Percentiles rank a stretch among this genome's conserved stretches.
These are phyloP conservation scores for Venturia canescens DNA, from an alignment of 1,140 invertebrate genomes.

Conservation along the genomic window DNA sequence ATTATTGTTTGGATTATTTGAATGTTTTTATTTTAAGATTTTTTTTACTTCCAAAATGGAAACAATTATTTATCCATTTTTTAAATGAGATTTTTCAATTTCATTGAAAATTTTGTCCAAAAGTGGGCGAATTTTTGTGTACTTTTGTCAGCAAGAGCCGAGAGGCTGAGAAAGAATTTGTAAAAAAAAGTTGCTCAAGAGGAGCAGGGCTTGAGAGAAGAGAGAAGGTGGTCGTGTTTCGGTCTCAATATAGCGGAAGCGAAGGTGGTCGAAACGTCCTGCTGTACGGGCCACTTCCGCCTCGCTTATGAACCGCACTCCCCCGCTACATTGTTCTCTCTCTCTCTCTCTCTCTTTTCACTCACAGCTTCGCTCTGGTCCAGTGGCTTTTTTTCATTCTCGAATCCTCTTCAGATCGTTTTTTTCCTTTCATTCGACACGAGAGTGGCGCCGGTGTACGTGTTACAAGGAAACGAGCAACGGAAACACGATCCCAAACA, in stretches of 20 bases:
- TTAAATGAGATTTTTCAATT: no score
- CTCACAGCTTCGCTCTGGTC: slow-evolving; percentile 42
- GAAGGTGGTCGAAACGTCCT: slow-evolving; percentile 77
- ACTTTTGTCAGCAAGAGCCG: neutral
- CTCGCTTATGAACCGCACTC: slow-evolving; percentile 48
- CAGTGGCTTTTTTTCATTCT: slow-evolving; percentile 27
- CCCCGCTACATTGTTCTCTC: neutral
- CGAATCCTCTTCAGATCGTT: slow-evolving; percentile 17
- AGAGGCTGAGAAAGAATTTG: slow-evolving; percentile 19
- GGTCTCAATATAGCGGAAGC: slow-evolving; percentile 75
- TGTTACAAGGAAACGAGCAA: neutral
- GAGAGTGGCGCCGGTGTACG: neutral
- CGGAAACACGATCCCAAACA: neutral
- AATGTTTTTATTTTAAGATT: no score
- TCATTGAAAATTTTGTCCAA: no score
- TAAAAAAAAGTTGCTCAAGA: slow-evolving; percentile 10
- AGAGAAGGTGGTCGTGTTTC: slow-evolving; percentile 66
- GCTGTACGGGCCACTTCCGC: slow-evolving; percentile 71
- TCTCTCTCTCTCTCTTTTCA: slow-evolving; percentile 12
- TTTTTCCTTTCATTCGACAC: neutral
- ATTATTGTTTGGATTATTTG: no score
- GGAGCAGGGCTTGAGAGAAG: slow-evolving; percentile 50
- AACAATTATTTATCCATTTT: no score
- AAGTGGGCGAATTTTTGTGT: neutral
- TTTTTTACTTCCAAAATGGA: no score